Conservation (phyloP, 2,797 vertebrate genomes). For the Geotrypetes seraphini region DNA sequence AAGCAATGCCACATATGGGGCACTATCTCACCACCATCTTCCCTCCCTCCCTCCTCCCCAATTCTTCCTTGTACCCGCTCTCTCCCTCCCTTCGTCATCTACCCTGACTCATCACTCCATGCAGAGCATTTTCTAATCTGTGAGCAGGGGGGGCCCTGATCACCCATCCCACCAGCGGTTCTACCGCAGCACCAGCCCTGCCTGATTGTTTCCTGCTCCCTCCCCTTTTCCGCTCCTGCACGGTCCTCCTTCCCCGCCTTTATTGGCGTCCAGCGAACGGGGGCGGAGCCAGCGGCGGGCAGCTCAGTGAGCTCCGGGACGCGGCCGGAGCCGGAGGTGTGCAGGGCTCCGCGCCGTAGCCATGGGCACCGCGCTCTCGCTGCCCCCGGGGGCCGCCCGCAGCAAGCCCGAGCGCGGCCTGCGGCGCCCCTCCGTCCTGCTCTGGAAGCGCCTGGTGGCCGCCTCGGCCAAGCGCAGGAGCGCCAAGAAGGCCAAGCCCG, state of each 20-base stretch:
- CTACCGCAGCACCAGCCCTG: too few species aligned
- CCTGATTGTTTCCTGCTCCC: too few species aligned
- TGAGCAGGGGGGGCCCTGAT: too few species aligned
- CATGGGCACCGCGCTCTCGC: conserved; percentile 91
- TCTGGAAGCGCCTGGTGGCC: conserved; percentile 79
- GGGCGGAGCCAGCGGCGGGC: conserved; percentile 35
- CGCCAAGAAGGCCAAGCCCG: conserved; percentile 57
- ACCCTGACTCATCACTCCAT: too few species aligned
- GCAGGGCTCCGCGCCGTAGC: conserved; percentile 19
- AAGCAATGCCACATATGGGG: too few species aligned
- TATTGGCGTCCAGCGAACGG: too few species aligned
- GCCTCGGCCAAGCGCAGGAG: conserved; percentile 79
- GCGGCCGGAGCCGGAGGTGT: conserved; percentile 24
- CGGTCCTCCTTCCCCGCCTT: conserved; percentile 18
- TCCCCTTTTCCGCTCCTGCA: not conserved
- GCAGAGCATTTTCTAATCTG: too few species aligned
- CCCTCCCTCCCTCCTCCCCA: too few species aligned
- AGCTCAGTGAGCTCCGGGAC: conserved; percentile 31
- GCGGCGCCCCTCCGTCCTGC: conserved; percentile 74
- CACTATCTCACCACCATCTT: too few species aligned
- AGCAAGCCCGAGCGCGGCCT: conserved; percentile 73
- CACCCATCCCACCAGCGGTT: too few species aligned
- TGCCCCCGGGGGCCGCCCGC: conserved; percentile 58
- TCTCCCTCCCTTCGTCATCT: too few species aligned
- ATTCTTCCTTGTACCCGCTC: too few species aligned